phyloP scores from a whole-genome alignment of 1,140 invertebrate species.

The Stegodyphus dumicola region DNA sequence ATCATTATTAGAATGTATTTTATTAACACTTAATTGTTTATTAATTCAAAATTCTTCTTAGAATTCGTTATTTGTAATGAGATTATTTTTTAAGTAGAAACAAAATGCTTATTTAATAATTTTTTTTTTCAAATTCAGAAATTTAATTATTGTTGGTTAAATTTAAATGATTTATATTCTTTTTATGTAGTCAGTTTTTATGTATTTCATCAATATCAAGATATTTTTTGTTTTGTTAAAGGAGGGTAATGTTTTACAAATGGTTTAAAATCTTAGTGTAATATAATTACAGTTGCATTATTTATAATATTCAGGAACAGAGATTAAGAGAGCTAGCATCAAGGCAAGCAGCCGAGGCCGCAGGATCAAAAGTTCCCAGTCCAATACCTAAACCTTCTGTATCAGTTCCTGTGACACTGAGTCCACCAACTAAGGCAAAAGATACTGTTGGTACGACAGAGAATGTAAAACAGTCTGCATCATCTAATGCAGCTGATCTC shows the following conservation, averaged over 20 bases:
- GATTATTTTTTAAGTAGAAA: no score
- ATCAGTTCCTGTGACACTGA: slow-evolving; percentile 17
- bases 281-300: background rate
- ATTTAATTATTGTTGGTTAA: no score
- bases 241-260: background rate
- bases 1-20: no score
- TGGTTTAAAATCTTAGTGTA: background rate
- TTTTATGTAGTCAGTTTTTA: no score
- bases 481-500: slow-evolving; percentile 16
- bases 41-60: no score
- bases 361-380: slow-evolving; percentile 26
- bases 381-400: slow-evolving; percentile 42
- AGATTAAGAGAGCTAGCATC: slow-evolving; percentile 35
- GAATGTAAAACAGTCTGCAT: background rate
- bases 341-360: background rate
- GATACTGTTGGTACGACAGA: background rate
- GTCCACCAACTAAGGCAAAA: slow-evolving; percentile 32
- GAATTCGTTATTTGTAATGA: no score
- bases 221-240: no score
- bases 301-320: slow-evolving; percentile 24
- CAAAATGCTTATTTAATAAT: no score
- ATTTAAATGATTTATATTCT: no score
- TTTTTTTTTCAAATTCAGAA: no score
- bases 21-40: no score
- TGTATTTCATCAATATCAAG: no score